phyloP scores from a whole-genome alignment of 2,888 invertebrate species.

The Anarsia innoxiella region DNA sequence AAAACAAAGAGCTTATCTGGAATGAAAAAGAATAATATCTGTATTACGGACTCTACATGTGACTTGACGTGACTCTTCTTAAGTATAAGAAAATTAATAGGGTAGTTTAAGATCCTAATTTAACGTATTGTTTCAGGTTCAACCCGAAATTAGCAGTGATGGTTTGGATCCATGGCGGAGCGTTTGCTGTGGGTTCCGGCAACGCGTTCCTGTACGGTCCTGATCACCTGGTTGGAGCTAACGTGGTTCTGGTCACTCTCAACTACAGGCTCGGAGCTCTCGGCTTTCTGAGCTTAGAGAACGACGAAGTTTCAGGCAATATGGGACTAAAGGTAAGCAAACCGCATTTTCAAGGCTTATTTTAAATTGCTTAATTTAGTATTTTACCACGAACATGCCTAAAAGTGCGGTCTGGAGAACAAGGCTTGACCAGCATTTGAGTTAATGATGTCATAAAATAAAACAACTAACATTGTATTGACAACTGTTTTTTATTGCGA shows the following conservation, averaged over 20 bases:
- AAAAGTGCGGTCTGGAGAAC: no score
- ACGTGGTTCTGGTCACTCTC: slow-evolving; percentile 77
- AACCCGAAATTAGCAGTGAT: slow-evolving; percentile 77
- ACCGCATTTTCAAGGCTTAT: no score
- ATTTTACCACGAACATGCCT: no score
- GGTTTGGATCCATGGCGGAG: slow-evolving; percentile 81
- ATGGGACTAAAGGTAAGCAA: slow-evolving; percentile 78
- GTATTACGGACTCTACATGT: no score
- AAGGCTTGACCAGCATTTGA: no score
- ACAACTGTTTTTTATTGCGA: no score
- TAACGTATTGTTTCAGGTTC: slow-evolving; percentile 35
- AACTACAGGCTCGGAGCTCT: slow-evolving; percentile 78
- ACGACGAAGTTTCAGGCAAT: slow-evolving; percentile 78
- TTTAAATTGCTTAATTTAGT: no score
- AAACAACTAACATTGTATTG: no score
- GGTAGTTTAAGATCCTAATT: not conserved
- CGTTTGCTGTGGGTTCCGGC: slow-evolving; percentile 77
- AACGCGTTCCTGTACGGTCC: slow-evolving; percentile 78
- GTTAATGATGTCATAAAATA: no score
- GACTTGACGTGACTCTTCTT: no score
- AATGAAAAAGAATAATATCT: no score
- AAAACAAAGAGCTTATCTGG: not conserved
- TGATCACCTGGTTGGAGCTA: slow-evolving; percentile 75
- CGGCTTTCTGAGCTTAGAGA: slow-evolving; percentile 78
- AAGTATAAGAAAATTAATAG: no score